Conservation (phyloP, 2,888 invertebrate genomes). For the Micoletzkya japonica region DNA sequence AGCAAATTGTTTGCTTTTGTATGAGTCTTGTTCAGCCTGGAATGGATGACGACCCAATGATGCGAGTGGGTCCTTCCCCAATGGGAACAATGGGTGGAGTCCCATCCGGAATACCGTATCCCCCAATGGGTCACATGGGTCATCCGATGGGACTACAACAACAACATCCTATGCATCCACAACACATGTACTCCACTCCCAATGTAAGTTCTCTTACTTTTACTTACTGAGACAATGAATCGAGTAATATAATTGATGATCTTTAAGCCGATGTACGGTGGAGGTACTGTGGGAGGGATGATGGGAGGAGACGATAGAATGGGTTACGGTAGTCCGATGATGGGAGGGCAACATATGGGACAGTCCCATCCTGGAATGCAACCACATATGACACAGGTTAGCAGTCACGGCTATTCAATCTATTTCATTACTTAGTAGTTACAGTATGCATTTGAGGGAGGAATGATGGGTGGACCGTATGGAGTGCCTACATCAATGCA, state of each 20-base stretch:
- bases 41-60: too few species aligned
- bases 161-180: not conserved
- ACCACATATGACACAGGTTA: not conserved
- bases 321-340: not conserved
- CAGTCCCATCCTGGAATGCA: conserved; percentile 1
- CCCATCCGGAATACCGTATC: too few species aligned
- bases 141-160: not conserved
- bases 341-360: conserved; percentile 12
- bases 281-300: too few species aligned
- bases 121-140: too few species aligned
- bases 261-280: too few species aligned
- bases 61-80: too few species aligned
- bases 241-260: too few species aligned
- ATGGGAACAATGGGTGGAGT: too few species aligned
- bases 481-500: not conserved
- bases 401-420: not conserved
- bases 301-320: conserved; percentile 9
- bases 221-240: too few species aligned
- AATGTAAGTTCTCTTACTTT: too few species aligned
- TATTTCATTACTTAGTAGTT: not conserved
- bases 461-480: conserved; percentile 2
- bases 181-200: not conserved
- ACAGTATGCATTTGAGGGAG: conserved; percentile 1
- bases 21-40: too few species aligned
- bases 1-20: too few species aligned